Base-by-base conservation (phyloP, 2,797 vertebrate genomes). In the Anomalospiza imberbis region DNA sequence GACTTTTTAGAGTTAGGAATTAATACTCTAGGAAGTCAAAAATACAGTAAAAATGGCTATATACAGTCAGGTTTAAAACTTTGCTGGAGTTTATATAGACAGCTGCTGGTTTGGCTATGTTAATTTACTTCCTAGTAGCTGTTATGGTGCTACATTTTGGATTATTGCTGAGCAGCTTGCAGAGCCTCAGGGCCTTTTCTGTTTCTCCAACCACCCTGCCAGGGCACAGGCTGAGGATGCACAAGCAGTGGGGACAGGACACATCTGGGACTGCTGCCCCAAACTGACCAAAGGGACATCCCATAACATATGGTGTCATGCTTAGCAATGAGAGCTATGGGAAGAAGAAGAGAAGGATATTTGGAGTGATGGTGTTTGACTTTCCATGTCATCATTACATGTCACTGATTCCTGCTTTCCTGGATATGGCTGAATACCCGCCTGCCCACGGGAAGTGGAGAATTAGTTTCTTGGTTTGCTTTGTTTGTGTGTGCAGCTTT, bases 311-410 rank as follows among this genome's bases (percentile, higher is more conserved):
- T 15, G 25, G 13, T 0, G 0, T 15, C n/a, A 40, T 20, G 26
- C 7, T 85, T n/a, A 67, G 50, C 50, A 71, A 19, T 29, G 17
- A 74, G 40, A 86, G 17, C 31, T 38, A 24, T 1, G 13, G 17
- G 12, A 79, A 60, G 24, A 78, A 36, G 10, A 25, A 57, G 5
- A 17, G 26, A 58, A 6, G 10, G 28, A 60, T 3, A 3, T 67
- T 54, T 7, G 2, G 36, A 83, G 6, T 12, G 7, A 63, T 2
- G n/a, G 5, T 2, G 0, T 34, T 77, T 51, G 17, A 21, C 42
- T 81, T 51, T 28, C 29, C n/a, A 38, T 36, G 55, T 21, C 32
- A 38, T 7, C 0, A 0, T 11, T 63, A 34, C 0, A 1, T 1
- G 4, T 13, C 24, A 40, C 2, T 3, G 3, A 72, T 14, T 10